Evolutionary conservation across 2,888 invertebrate genomes (phyloP), one percentile per base, ranked within the genome.

Genomic region (Doris montereyensis): DNA sequence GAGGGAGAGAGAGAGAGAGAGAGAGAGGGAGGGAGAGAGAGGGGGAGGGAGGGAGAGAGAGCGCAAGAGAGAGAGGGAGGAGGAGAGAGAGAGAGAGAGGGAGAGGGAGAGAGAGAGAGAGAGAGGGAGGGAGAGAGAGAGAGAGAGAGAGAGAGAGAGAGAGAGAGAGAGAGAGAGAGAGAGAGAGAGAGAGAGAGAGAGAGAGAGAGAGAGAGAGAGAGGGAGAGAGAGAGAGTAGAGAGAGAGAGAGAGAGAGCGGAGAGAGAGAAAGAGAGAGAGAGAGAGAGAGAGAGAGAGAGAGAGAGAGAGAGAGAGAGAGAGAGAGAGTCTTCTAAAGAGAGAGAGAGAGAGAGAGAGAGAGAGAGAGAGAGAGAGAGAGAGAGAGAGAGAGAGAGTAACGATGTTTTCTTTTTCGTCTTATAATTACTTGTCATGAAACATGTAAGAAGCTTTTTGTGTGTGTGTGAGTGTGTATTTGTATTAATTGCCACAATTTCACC

Each of bases 121-220:
- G 28, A 28, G 70, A 70, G 35, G 26, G 71, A 71, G n/a, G 1
- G 35, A 71, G n/a, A 71, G 2, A 35, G 41, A 76, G 52, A 67
- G 17, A 35, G n/a, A 72, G 41, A 41, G 30, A 3, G 58, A 58
- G 58, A 58, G 57, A 52, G 28, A 41, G n/a, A 30, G 24, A 30
- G 57, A 68, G 57, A 57, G 52, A 30, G 57, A 68, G 30, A 30
- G 70, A 30, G 52, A 71, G 70, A 58, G 58, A 57, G 77, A 57
- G 57, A 58, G 35, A 60, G 70, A 74, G 60, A 75, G 60, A 75
- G 70, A 77, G 68, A 28, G 52, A 35, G 52, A 26, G 10, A 68
- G 68, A 28, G 10, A 28, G 65, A 32, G 10, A 41, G 4, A 24
- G 5, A 24, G 67, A 24, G 67, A 13, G 28, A 35, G 71, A 8